phyloP scores from a whole-genome alignment of 64 coral and sea anemone genomes.

The Montipora capricornis region DNA sequence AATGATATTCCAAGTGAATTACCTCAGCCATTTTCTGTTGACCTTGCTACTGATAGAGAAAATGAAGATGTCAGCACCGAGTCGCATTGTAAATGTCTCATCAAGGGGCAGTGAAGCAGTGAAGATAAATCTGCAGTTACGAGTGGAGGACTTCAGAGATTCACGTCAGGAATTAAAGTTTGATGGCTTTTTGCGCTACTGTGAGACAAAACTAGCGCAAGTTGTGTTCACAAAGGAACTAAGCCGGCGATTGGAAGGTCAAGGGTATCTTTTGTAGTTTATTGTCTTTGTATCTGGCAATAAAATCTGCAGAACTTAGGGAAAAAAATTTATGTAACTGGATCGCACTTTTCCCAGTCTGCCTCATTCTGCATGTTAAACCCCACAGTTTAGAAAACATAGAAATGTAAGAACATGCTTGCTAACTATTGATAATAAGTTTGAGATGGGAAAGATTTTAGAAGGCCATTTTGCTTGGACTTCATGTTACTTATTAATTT shows the following conservation, averaged over 20 bases:
- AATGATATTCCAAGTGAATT: conserved; percentile 73
- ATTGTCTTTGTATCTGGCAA: too few species aligned
- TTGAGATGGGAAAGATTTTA: too few species aligned
- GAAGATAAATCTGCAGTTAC: neutral
- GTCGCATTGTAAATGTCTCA: conserved; percentile 87
- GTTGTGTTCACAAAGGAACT: conserved; percentile 65
- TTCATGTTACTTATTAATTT: too few species aligned
- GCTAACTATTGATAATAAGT: too few species aligned
- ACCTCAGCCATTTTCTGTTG: conserved; percentile 84
- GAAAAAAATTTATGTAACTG: too few species aligned
- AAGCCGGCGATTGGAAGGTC: conserved; percentile 6
- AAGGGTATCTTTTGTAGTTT: too few species aligned
- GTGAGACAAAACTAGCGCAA: conserved; percentile 26
- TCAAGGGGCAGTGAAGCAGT: neutral
- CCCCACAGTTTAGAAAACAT: too few species aligned
- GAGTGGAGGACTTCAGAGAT: conserved; percentile 37
- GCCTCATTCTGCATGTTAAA: too few species aligned
- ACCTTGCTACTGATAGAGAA: conserved; percentile 77
- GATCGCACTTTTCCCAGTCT: too few species aligned
- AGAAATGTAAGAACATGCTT: too few species aligned
- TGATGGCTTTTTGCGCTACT: neutral
- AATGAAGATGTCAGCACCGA: conserved; percentile 77
- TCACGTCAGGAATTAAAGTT: conserved; percentile 10
- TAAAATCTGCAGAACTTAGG: too few species aligned
- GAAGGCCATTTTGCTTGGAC: too few species aligned